These are phyloP conservation scores for Pogonus chalceus DNA, from an alignment of 1,140 invertebrate genomes.

Conservation along the genomic window DNA sequence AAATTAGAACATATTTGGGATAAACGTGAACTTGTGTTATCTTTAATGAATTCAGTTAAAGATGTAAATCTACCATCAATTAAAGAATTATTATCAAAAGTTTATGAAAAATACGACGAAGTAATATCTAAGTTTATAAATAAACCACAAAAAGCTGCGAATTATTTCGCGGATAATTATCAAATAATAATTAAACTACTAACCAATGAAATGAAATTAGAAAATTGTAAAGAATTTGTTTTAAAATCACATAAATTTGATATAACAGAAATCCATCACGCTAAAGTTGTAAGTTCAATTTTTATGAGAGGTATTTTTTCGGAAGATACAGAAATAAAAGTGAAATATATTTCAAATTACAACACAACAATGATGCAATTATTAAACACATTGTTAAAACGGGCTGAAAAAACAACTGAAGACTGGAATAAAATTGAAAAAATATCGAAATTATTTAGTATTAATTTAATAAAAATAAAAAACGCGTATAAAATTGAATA, in stretches of 20 bases:
- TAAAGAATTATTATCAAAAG: conserved; percentile 34
- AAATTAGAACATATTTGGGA: conserved; percentile 32
- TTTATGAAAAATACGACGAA: conserved; percentile 46
- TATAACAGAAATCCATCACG: conserved; percentile 42
- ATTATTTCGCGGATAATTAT: conserved; percentile 44
- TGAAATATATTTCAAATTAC: conserved; percentile 20
- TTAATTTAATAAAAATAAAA: conserved; percentile 27
- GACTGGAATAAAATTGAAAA: conserved; percentile 31
- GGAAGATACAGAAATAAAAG: conserved; percentile 29
- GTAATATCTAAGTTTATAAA: conserved; percentile 48
- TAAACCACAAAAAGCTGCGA: conserved; percentile 52
- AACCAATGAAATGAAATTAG: conserved; percentile 41
- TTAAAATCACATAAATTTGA: conserved; percentile 49
- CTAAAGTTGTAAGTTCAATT: conserved; percentile 41
- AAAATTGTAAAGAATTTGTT: conserved; percentile 42
- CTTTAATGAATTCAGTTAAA: conserved; percentile 40
- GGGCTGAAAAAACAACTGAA: conserved; percentile 19
- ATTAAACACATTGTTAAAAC: conserved; percentile 34
- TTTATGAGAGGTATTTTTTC: conserved; percentile 22
- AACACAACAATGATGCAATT: conserved; percentile 31
- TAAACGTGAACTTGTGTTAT: conserved; percentile 48
- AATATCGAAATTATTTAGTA: conserved; percentile 36
- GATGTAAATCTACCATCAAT: conserved; percentile 31
- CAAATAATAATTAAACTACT: conserved; percentile 41
- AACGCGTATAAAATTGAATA: conserved; percentile 28